Evolutionary conservation across 2,113 vertebrate species (phyloP).

Genomic region (Mohoua ochrocephala): DNA sequence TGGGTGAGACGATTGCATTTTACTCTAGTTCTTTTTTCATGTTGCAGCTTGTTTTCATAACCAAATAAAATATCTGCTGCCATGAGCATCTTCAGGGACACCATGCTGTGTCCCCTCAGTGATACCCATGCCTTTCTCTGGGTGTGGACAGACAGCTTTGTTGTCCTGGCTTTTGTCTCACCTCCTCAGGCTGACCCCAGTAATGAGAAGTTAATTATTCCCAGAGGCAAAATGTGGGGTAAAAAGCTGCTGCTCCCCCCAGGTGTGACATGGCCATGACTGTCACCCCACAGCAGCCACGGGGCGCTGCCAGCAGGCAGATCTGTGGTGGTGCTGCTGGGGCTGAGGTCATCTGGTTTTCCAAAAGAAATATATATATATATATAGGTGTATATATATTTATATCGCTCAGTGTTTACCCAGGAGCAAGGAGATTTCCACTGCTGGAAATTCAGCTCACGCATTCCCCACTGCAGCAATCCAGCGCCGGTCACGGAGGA

Average conservation of each 20-base stretch:
- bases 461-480: background rate
- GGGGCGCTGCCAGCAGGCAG: background rate
- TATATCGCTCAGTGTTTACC: background rate
- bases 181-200: background rate
- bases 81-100: background rate
- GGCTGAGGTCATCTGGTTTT: background rate
- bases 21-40: background rate
- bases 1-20: background rate
- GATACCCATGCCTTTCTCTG: background rate
- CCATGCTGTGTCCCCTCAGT: fast-evolving
- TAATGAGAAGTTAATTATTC: slow-evolving; percentile 31
- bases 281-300: background rate
- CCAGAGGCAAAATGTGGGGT: background rate
- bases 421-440: background rate
- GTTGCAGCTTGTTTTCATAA: background rate
- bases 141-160: background rate
- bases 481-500: background rate
- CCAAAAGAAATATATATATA: background rate
- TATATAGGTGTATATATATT: fast-evolving
- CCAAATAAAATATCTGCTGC: background rate
- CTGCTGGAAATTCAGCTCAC: background rate
- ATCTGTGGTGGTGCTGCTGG: background rate
- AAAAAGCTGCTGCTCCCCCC: background rate
- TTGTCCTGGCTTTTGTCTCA: background rate
- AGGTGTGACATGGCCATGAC: fast-evolving